Evolutionary conservation across 2,113 vertebrate species (phyloP), one percentile per base, ranked within the genome.

Genomic region (Malaclemys terrapin): DNA sequence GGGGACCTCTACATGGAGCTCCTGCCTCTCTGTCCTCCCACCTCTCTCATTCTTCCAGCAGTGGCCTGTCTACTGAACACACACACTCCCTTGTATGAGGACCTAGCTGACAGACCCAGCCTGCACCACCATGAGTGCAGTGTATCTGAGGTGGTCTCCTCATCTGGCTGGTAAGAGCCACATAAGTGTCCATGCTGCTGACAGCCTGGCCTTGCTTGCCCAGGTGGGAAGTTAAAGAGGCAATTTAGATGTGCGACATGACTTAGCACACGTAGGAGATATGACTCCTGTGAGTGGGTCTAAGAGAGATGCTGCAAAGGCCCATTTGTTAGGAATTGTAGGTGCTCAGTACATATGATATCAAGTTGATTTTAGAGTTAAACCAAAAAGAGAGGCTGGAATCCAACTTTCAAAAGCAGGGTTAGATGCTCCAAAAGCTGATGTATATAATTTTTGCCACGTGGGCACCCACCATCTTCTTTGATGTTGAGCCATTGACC

Each of bases 371-470:
- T 95, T 85, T 92, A 89, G 84, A 79, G 42, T 84, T 47, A 93
- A 92, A 72, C 72, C 54, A 24, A 91, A 92, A 54, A 90, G 93
- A 86, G 29, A 94, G 2, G 8, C 19, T 69, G 56, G 80, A 56
- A 88, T 94, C 82, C 80, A 92, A 93, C 87, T 80, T 72, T 80
- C 25, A 91, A 94, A 92, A 82, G 45, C 59, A 92, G 93, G 80
- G 76, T 93, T 96, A 95, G 91, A 45, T 90, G 14, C 20, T 10
- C 27, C 24, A 56, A 93, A 20, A 62, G 86, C 82, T 79, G 80
- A 93, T 38, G 76, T 79, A 88, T 91, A 94, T 94, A 87, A 95
- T 91, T 97, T 96, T 93, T 82, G 81, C 87, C 86, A 78, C 80
- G 47, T n/a, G 88, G 24, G 54, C 54, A 56, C 54, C 52, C 54